Percentiles rank a stretch among this genome's conserved stretches.
Conservation (phyloP, 1,140 invertebrate species). For the Cotesia typhae region DNA sequence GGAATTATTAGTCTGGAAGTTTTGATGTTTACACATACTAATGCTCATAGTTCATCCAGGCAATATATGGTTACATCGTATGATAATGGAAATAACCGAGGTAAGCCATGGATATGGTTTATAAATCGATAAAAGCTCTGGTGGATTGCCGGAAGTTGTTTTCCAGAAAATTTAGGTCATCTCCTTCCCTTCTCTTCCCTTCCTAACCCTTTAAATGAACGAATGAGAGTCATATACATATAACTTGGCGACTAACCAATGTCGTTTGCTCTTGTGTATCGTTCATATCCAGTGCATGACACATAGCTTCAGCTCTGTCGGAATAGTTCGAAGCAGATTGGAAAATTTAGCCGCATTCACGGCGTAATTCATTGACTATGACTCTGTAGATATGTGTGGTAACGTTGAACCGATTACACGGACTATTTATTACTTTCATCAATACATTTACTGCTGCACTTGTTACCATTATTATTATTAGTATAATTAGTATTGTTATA, state of each 20-base stretch:
- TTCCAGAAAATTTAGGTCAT: slow-evolving; percentile 39
- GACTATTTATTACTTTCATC: slow-evolving; percentile 10
- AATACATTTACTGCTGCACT: not conserved
- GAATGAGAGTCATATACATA: slow-evolving; percentile 25
- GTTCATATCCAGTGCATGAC: slow-evolving; percentile 17
- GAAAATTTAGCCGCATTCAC: slow-evolving; percentile 31
- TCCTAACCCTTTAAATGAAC: not conserved
- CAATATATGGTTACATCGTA: not conserved
- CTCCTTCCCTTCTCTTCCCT: slow-evolving; percentile 31
- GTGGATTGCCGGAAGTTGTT: slow-evolving; percentile 36
- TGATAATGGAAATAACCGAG: slow-evolving; percentile 23
- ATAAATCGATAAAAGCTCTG: slow-evolving; percentile 36
- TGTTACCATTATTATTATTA: slow-evolving; percentile 2
- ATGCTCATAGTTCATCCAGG: no score
- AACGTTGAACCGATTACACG: not conserved
- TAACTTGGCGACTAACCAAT: slow-evolving; percentile 48
- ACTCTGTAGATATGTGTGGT: not conserved
- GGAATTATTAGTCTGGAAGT: no score
- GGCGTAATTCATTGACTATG: slow-evolving; percentile 26
- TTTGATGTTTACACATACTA: not conserved
- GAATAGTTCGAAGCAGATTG: slow-evolving; percentile 24
- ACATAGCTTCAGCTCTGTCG: slow-evolving; percentile 16
- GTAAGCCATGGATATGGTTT: slow-evolving; percentile 14
- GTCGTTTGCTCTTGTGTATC: slow-evolving; percentile 35
- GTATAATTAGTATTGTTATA: not conserved